Evolutionary conservation across 2,113 vertebrate species (phyloP).

Genomic region (Agelaius tricolor): DNA sequence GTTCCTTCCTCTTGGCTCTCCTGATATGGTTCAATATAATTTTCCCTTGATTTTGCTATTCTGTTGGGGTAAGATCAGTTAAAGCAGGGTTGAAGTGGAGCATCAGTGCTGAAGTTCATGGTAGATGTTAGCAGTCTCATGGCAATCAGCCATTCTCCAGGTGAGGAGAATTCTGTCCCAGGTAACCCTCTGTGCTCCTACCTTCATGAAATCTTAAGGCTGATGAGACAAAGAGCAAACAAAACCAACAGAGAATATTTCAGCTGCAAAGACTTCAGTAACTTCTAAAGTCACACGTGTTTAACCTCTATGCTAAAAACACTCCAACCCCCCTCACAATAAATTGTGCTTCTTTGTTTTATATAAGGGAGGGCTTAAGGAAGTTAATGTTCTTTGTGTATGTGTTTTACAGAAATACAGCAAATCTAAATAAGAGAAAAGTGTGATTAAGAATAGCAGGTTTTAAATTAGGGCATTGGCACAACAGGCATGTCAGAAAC

Average conservation of each 20-base stretch:
- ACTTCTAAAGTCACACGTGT: background rate
- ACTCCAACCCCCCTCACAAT: background rate
- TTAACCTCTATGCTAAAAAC: background rate
- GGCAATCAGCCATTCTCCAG: background rate
- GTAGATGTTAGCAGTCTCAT: background rate
- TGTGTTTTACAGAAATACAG: background rate
- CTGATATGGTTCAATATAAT: background rate
- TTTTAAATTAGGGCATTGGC: background rate
- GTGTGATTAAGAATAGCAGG: background rate
- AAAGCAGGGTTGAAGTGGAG: background rate
- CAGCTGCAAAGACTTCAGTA: background rate
- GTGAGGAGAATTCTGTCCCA: background rate
- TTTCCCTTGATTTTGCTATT: conserved; percentile 16
- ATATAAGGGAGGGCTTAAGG: background rate
- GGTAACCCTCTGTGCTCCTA: background rate
- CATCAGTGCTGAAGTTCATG: background rate
- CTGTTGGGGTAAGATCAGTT: background rate
- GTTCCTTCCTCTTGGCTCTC: background rate
- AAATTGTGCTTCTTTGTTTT: background rate
- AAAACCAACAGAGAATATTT: background rate
- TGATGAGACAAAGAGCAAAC: background rate
- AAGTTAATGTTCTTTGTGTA: background rate
- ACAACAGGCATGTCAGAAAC: background rate
- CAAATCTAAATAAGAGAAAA: background rate
- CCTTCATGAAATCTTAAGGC: background rate